Base-by-base conservation (phyloP, 2,113 vertebrate genomes). In the Poecilia latipinna region DNA sequence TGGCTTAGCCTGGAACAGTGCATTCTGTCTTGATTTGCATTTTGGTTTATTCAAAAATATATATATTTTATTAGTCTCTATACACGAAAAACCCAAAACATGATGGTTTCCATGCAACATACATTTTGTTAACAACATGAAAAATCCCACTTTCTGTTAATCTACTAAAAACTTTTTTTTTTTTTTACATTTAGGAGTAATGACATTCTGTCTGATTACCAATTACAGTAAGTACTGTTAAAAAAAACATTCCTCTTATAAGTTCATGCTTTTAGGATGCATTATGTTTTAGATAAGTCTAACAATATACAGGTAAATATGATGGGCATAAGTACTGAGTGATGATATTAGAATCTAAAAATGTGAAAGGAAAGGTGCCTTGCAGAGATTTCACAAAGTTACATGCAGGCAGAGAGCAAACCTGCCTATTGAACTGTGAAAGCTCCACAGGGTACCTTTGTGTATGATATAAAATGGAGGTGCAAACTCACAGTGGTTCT, bases 401-500 rank as follows among this genome's bases (percentile, higher is more conserved):
- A 1, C 17, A 12, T 63, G 32, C 37, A 51, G 35, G 32, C 61
- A 0, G 31, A 24, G 8, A 12, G 13, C 4, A 17, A 54, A 42
- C 12, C 61, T 29, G 35, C 13, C 35, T 0, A 1, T 65, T 33
- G 62, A 70, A 77, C 35, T 33, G 44, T 12, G 51, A 65, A 70
- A 60, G 17, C 74, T 82, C 79, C 72, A 84, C 76, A 84, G 31
- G 60, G 48, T 61, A 28, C 28, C 28, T 28, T 1, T 73, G 62
- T 68, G 64, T 65, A 48, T 78, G 32, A 82, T 64, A 80, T 64
- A 76, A 57, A 33, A 88, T 84, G 65, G 42, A 82, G 77, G 67
- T 72, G 62, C 29, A 61, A 75, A 65, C 78, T 75, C 61, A 80
- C 78, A 88, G 85, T 86, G 82, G 84, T 87, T 85, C 77, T 74